These are phyloP conservation scores for Propithecus coquereli DNA, from an alignment of 2,113 vertebrate genomes.

Conservation along the genomic window DNA sequence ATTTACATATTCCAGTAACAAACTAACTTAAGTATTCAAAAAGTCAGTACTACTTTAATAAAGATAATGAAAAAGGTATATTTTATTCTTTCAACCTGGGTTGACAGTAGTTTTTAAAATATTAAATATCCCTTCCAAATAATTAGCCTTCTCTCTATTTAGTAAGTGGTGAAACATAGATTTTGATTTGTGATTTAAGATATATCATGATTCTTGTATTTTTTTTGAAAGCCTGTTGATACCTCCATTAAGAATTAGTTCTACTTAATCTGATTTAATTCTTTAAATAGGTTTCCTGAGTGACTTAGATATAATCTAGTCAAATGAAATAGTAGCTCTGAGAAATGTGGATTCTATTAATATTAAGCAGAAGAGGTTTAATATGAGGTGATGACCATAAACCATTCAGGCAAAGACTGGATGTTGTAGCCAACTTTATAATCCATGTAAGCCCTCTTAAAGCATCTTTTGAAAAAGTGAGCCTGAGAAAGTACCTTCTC, in stretches of 20 bases:
- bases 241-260: constrained; percentile 5
- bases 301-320: neutral
- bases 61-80: neutral
- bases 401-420: neutral
- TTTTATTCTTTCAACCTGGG: constrained; percentile 13
- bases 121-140: neutral
- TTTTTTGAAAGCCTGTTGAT: neutral
- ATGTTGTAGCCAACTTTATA: neutral
- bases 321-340: neutral
- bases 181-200: neutral
- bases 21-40: neutral
- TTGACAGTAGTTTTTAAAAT: constrained; percentile 15
- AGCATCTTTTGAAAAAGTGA: neutral
- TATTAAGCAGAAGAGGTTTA: constrained; percentile 12
- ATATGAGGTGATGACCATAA: neutral
- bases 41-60: neutral
- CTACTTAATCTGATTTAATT: neutral
- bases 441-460: neutral
- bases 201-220: neutral
- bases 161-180: neutral
- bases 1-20: neutral
- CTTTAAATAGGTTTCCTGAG: constrained; percentile 10
- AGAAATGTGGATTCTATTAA: neutral
- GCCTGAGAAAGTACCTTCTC: neutral
- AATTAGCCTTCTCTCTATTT: neutral